phyloP scores from a whole-genome alignment of 92 coral and sea anemone species.

The Parazoanthus swiftii region DNA sequence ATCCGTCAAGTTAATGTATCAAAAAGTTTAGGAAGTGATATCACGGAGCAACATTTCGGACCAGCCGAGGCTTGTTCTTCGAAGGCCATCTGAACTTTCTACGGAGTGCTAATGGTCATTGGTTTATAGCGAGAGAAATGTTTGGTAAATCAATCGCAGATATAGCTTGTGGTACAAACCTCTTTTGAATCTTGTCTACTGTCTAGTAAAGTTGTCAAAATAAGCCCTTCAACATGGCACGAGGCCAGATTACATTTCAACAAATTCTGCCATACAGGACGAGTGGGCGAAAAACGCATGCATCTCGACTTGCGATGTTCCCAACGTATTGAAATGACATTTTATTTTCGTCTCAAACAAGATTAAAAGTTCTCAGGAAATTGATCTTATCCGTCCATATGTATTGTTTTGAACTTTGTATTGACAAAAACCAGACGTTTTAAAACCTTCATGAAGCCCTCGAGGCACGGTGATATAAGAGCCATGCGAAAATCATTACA shows the following conservation, averaged over 20 bases:
- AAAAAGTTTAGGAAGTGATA: background rate
- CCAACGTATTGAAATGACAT: constrained; percentile 7
- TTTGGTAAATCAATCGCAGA: constrained; percentile 35
- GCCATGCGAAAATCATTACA: constrained; percentile 48
- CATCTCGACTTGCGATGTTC: background rate
- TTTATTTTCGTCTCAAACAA: constrained; percentile 28
- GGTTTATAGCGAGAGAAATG: background rate
- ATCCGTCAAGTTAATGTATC: too few relatives aligned
- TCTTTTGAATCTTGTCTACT: background rate
- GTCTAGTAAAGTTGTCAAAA: constrained; percentile 13
- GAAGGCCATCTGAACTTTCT: background rate
- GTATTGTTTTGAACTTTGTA: constrained; percentile 7
- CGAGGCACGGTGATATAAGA: constrained; percentile 14
- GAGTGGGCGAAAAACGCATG: background rate
- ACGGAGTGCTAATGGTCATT: background rate
- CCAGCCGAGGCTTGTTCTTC: background rate
- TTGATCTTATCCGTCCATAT: constrained; percentile 12
- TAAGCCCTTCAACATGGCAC: background rate
- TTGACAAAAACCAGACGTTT: constrained; percentile 28
- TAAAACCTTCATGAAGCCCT: background rate
- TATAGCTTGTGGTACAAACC: background rate
- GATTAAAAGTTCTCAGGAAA: constrained; percentile 37
- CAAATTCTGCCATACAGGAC: background rate
- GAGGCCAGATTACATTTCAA: background rate
- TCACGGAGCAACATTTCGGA: background rate